Evolutionary conservation across 2,888 invertebrate genomes (phyloP).

Genomic region (Hecatera dysodea): DNA sequence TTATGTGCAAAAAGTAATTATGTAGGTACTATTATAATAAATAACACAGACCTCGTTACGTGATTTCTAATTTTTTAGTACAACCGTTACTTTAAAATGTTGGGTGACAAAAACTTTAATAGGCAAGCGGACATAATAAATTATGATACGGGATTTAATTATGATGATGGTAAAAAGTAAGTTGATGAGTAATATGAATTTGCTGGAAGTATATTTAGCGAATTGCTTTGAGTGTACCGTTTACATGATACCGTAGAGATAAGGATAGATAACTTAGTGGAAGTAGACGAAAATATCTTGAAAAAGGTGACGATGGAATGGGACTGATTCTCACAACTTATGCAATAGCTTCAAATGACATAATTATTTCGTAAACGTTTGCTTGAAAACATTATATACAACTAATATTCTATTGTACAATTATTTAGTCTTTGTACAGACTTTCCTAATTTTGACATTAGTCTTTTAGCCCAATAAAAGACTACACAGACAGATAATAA

Average conservation of each 20-base stretch:
- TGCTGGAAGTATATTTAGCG: slow-evolving; percentile 19
- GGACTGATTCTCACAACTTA: too few species aligned
- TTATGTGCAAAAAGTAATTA: slow-evolving; percentile 58
- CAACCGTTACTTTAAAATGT: slow-evolving; percentile 41
- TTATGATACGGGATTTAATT: slow-evolving; percentile 38
- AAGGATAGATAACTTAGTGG: not conserved
- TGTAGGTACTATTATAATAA: slow-evolving; percentile 50
- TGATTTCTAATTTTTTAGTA: slow-evolving; percentile 47
- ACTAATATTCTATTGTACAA: too few species aligned
- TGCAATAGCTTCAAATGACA: too few species aligned
- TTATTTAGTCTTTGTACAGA: too few species aligned
- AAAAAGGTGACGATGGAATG: too few species aligned
- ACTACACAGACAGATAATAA: too few species aligned
- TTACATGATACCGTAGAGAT: not conserved
- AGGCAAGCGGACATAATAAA: slow-evolving; percentile 18
- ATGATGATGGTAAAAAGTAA: slow-evolving; percentile 39
- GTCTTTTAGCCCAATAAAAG: too few species aligned
- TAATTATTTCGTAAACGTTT: too few species aligned
- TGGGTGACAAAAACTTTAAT: slow-evolving; percentile 50
- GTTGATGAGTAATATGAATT: slow-evolving; percentile 7
- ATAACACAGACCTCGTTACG: slow-evolving; percentile 52
- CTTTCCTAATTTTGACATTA: too few species aligned
- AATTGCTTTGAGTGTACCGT: slow-evolving; percentile 33
- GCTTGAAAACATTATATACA: too few species aligned
- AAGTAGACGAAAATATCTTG: too few species aligned